phyloP scores from a whole-genome alignment of 2,113 vertebrate genomes.

The Asarcornis scutulata region DNA sequence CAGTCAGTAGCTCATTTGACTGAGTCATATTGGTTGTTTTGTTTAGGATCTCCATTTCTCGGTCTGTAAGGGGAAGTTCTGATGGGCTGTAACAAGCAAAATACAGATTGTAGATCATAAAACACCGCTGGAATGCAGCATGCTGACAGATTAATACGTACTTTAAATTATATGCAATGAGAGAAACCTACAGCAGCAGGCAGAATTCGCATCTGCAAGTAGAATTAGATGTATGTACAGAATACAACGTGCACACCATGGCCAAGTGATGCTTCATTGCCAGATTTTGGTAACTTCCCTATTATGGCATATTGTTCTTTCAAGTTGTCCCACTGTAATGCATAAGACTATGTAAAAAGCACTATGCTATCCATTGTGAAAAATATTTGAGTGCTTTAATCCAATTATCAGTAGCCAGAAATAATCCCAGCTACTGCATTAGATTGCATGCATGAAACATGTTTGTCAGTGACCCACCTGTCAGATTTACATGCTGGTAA shows the following conservation, averaged over 20 bases:
- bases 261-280: background rate
- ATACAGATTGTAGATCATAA: background rate
- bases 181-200: background rate
- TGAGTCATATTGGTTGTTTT: constrained; percentile 79
- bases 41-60: constrained; percentile 88
- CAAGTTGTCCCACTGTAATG: background rate
- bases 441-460: background rate
- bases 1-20: constrained; percentile 79
- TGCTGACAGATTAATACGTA: background rate
- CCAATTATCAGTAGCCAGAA: background rate
- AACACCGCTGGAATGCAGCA: background rate
- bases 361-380: background rate
- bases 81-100: constrained; percentile 73
- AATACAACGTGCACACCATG: rapidly evolving
- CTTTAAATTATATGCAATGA: background rate
- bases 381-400: background rate
- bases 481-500: constrained; percentile 84
- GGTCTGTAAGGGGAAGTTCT: constrained; percentile 86
- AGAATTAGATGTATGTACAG: background rate
- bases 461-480: constrained; percentile 78
- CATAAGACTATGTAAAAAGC: background rate
- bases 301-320: background rate
- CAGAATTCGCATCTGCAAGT: constrained; percentile 13
- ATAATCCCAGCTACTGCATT: background rate
- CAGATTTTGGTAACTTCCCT: background rate